Evolutionary conservation across 2,113 vertebrate species (phyloP), one percentile per base, ranked within the genome.

Genomic region (Philantomba maxwellii): DNA sequence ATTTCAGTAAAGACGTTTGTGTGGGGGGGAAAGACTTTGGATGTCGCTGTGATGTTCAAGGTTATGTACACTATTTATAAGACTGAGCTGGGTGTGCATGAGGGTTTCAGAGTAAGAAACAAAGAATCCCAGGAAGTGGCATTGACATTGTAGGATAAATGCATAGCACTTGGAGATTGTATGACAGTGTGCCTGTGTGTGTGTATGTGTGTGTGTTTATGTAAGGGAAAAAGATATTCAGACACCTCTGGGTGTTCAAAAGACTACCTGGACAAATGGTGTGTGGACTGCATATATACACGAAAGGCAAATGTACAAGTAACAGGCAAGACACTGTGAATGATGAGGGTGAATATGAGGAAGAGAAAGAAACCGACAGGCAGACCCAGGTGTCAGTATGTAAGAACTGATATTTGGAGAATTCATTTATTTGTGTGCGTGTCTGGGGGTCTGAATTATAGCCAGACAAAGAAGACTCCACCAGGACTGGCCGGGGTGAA

Each of bases 81-180:
- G 62, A 36, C 45, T 2, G n/a, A 96, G 64, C 78, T n/a, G 39
- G 70, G 77, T 33, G 70, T 66, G 10, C 4, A 3, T 23, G 17
- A 80, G 75, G 55, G 90, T 85, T 19, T 87, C 62, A 30, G 51
- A 90, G 93, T 91, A 86, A 78, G 87, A 92, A 83, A 95, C 89
- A 93, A 88, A 93, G 96, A 53, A 2, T 73, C 62, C 64, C 78
- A 57, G 0, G 4, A 70, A 94, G 77, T 6, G 12, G 64, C 51
- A 30, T 0, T 6, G 73, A 87, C 49, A 70, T 58, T 80, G 43
- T 13, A 7, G 0, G 5, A 39, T 23, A 30, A 53, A 78, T 10
- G 45, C 0, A 4, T 21, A 30, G 13, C 78, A 49, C 39, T 49
- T 30, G n/a, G 62, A 87, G 49, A 64, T 12, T 23, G 57, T 11